Evolutionary conservation across 2,113 vertebrate species (phyloP).

Genomic region (Caranx ignobilis): DNA sequence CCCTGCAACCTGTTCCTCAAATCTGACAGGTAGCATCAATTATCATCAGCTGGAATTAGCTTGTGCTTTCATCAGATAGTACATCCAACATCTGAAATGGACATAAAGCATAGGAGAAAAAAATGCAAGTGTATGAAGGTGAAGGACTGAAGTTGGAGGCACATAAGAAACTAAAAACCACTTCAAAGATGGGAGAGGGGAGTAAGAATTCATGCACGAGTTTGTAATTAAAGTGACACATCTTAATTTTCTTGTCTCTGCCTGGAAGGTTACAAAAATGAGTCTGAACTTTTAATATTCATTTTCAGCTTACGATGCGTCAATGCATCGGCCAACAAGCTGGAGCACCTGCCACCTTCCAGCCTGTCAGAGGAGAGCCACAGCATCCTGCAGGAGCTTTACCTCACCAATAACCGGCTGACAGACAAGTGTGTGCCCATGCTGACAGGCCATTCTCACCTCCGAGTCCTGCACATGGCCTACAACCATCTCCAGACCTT

Average conservation of each 20-base stretch:
- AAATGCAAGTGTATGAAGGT: slow-evolving; percentile 14
- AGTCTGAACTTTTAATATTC: not conserved
- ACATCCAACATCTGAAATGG: not conserved
- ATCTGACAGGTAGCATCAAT: slow-evolving; percentile 88
- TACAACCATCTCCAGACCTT: slow-evolving; percentile 98
- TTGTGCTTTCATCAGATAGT: slow-evolving; percentile 16
- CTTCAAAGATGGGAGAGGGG: not conserved
- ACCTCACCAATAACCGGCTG: slow-evolving; percentile 96
- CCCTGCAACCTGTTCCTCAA: slow-evolving; percentile 93
- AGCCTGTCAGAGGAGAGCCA: slow-evolving; percentile 93
- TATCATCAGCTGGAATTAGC: slow-evolving; percentile 48
- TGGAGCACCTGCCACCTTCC: slow-evolving; percentile 94
- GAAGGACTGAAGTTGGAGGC: slow-evolving; percentile 27
- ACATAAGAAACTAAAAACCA: slow-evolving; percentile 4
- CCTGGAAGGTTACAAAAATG: not conserved
- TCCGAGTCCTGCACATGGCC: slow-evolving; percentile 95
- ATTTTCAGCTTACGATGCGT: slow-evolving; percentile 90
- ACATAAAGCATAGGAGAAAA: not conserved
- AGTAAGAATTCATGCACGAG: not conserved
- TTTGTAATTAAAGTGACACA: slow-evolving; percentile 32
- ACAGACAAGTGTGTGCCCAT: slow-evolving; percentile 96
- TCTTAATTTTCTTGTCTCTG: not conserved
- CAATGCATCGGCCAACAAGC: slow-evolving; percentile 96
- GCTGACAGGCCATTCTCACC: slow-evolving; percentile 92
- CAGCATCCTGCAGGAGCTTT: slow-evolving; percentile 95